Evolutionary conservation across 2,888 invertebrate genomes (phyloP), one percentile per base, ranked within the genome.

Genomic region (Pandemis corylana): DNA sequence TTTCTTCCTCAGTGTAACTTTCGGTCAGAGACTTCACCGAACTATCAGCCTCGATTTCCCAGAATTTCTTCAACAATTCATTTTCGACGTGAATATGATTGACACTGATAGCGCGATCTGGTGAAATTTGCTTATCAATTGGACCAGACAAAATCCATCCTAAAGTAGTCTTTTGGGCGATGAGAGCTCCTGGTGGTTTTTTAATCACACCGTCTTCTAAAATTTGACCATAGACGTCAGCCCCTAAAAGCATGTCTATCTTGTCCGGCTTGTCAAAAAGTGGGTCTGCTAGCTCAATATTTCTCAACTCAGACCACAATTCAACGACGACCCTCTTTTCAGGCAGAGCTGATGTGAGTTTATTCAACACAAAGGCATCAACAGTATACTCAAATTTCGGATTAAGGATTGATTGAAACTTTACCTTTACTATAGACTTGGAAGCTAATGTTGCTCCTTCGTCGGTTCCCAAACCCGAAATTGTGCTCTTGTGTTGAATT

Each of bases 121-220:
- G 20, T 20, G 20, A 20, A 1, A 1, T 20, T 20, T 20, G 20
- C 20, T 20, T 20, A 36, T 61, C 9, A 59, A 64, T 36, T 36
- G 15, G 7, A 13, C 76, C 78, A 4, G 79, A 80, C 12, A 80
- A 36, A n/a, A 81, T 77, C 80, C 79, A 81, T 5, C 80, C 80
- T 12, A 81, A 68, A 0, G 46, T 6, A 0, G 81, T 78, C 20
- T 68, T 71, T 71, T 81, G 79, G 2, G 79, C 79, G 5, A 76
- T 68, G 3, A 75, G 71, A 20, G 63, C 66, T 2, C 77, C 77
- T 2, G 13, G n/a, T n/a, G 76, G 68, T 10, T 61, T 59, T 46
- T 69, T 80, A 0, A 65, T 41, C 36, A 76, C 4, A n/a, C 71
- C 65, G 59, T 78, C 36, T n/a, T 9, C 28, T 4, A 77, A 9